Base-by-base conservation (phyloP, 2,113 vertebrate genomes). In the Choloepus hoffmanni region DNA sequence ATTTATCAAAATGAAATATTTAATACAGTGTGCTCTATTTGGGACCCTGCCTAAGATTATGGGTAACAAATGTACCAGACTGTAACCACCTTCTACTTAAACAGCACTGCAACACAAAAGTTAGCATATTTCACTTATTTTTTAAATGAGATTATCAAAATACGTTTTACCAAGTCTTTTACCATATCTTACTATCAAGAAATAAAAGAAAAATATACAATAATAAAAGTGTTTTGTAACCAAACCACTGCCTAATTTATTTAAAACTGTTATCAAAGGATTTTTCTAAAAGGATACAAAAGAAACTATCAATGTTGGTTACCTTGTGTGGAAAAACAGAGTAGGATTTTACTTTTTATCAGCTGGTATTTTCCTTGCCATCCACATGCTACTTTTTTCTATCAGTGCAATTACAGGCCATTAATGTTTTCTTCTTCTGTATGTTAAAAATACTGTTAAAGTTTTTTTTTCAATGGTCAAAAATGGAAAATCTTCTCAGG, bases 371-470 rank as follows among this genome's bases (percentile, higher is more conserved):
- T 92, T 73, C 11, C 15, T 63, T 76, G 78, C 24, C 24, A 62
- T 11, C 11, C 15, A 73, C 26, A 78, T 48, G 67, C 67, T 40
- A 45, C 24, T 48, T 28, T 92, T 94, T 92, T 24, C 26, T 90
- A 53, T 81, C 68, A 82, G 7, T 73, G 23, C 11, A 85, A 2
- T 33, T 85, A 85, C 23, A 40, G 40, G 21, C 28, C 26, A 89
- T 67, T 77, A 89, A 62, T 67, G 19, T 68, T 79, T 91, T 77
- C 15, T 81, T 88, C 26, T 68, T 73, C 73, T 60, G 26, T 18
- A 86, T 65, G 15, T 65, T 96, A 85, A 95, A 92, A 96, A 63
- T 55, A 76, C 1, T 28, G 18, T 33, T 65, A 92, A 96, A 92
- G 90, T 48, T 40, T 28, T 30, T 81, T 79, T 89, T 50, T 50